A percentile compares a stretch with the other conserved stretches of the same genome.
Evolutionary conservation across 1,140 invertebrate species (phyloP).

Genomic region (Nomia melanderi): DNA sequence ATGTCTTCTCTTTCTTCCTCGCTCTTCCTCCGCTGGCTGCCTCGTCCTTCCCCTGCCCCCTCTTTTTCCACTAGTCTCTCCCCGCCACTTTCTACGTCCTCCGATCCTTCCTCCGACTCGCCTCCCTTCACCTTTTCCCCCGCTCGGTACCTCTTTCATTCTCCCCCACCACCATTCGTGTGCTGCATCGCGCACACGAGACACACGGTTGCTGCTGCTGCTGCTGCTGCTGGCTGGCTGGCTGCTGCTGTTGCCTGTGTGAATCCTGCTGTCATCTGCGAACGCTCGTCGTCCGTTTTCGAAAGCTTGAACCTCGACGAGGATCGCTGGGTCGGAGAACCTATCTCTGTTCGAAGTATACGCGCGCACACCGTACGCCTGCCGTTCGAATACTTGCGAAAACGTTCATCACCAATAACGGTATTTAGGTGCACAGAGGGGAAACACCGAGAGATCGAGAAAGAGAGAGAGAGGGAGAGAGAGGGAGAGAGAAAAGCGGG

Average conservation of each 20-base stretch:
- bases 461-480: neutral
- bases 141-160: slow-evolving; percentile 51
- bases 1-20: slow-evolving; percentile 77
- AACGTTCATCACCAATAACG: slow-evolving; percentile 35
- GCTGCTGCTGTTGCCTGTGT: slow-evolving; percentile 43
- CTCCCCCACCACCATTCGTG: slow-evolving; percentile 59
- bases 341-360: neutral
- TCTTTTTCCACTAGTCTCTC: slow-evolving; percentile 5
- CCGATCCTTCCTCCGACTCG: slow-evolving; percentile 31
- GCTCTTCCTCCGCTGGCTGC: slow-evolving; percentile 41
- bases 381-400: neutral
- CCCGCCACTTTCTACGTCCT: slow-evolving; percentile 18
- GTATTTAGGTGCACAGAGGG: slow-evolving; percentile 32
- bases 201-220: slow-evolving; percentile 54
- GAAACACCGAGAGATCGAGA: slow-evolving; percentile 33
- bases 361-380: neutral
- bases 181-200: slow-evolving; percentile 69
- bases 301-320: slow-evolving; percentile 20
- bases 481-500: slow-evolving; percentile 25
- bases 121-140: slow-evolving; percentile 36
- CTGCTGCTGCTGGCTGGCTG: no score
- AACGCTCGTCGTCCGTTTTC: slow-evolving; percentile 55
- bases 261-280: slow-evolving; percentile 64
- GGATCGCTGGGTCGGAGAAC: slow-evolving; percentile 9
- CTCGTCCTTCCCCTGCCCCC: slow-evolving; percentile 21